Evolutionary conservation across 1,140 invertebrate genomes (phyloP).

Genomic region (Plodia interpunctella): DNA sequence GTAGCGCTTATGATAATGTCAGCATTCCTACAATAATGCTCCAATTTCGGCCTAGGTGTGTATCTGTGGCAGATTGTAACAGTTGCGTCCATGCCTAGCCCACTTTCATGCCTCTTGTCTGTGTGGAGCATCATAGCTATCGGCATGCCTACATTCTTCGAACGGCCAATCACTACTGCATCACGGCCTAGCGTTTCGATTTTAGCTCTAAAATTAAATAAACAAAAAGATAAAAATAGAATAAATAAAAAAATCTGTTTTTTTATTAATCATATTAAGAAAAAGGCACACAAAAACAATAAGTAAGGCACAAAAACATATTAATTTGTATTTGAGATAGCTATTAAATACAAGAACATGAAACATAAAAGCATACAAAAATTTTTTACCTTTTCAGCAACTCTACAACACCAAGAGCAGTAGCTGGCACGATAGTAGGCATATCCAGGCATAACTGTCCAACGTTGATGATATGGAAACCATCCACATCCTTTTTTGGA

Average conservation of each 20-base stretch:
- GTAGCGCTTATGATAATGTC: slow-evolving; percentile 91
- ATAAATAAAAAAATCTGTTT: too few species aligned
- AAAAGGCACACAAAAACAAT: too few species aligned
- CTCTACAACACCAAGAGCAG: slow-evolving; percentile 88
- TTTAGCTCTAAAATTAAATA: slow-evolving; percentile 77
- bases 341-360: too few species aligned
- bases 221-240: slow-evolving; percentile 23
- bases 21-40: slow-evolving; percentile 82
- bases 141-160: slow-evolving; percentile 93
- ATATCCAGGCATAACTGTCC: slow-evolving; percentile 86
- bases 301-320: too few species aligned
- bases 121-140: slow-evolving; percentile 89
- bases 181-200: slow-evolving; percentile 90
- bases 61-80: slow-evolving; percentile 92
- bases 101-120: slow-evolving; percentile 81
- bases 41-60: slow-evolving; percentile 87
- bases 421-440: slow-evolving; percentile 89
- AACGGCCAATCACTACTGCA: slow-evolving; percentile 91
- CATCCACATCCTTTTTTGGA: slow-evolving; percentile 93
- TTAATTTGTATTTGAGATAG: too few species aligned
- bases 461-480: slow-evolving; percentile 89
- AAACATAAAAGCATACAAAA: slow-evolving; percentile 19
- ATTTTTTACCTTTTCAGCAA: slow-evolving; percentile 80
- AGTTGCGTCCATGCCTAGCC: slow-evolving; percentile 86
- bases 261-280: too few species aligned